phyloP scores from a whole-genome alignment of 2,888 invertebrate species.

The Nymphalis polychloros region DNA sequence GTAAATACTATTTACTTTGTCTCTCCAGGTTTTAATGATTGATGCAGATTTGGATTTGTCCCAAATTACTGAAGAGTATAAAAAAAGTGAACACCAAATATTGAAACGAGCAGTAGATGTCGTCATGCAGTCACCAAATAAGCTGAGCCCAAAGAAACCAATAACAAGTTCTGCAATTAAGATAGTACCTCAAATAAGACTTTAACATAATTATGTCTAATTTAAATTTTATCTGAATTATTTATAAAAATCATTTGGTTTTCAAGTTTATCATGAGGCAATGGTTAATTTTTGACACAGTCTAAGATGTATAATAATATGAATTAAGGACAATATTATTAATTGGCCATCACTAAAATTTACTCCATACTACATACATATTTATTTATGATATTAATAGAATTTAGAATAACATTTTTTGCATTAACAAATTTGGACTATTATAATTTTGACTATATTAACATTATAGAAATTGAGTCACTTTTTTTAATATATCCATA shows the following conservation, averaged over 20 bases:
- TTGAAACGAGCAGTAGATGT: constrained; percentile 74
- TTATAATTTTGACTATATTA: no score
- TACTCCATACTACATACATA: no score
- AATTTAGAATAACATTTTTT: no score
- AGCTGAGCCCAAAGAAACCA: constrained; percentile 75
- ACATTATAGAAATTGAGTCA: no score
- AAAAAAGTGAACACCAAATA: constrained; percentile 81
- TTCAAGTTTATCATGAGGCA: not conserved
- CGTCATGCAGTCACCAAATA: constrained; percentile 75
- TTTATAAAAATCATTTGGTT: not conserved
- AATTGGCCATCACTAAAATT: no score
- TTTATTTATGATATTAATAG: no score
- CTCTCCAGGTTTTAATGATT: constrained; percentile 83
- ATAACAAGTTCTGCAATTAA: constrained; percentile 67
- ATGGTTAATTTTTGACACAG: not conserved
- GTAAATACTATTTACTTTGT: not conserved
- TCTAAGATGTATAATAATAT: no score
- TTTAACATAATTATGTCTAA: constrained; percentile 50
- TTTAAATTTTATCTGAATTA: not conserved
- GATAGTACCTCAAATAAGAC: constrained; percentile 65
- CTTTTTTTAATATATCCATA: no score
- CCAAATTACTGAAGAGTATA: constrained; percentile 84
- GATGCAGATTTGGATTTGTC: constrained; percentile 85
- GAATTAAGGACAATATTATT: no score
- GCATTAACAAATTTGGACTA: no score